Percentiles rank a stretch among this genome's conserved stretches.
Evolutionary conservation across 1,140 invertebrate genomes (phyloP).

Genomic region (Ctenoplectra terminalis): DNA sequence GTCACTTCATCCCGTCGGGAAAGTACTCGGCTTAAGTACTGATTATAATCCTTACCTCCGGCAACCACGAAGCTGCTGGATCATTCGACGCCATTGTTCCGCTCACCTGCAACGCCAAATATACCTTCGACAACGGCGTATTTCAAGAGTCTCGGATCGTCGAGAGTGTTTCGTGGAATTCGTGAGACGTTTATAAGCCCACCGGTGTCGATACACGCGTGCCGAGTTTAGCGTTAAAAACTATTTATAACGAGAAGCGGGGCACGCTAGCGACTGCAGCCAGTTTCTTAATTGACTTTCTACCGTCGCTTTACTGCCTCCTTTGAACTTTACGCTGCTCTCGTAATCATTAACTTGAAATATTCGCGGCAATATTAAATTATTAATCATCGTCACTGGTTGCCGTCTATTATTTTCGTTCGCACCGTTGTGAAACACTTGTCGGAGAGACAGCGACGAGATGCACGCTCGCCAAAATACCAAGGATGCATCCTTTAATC

Average conservation of each 20-base stretch:
- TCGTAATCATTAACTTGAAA: constrained; percentile 10
- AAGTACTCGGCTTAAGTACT: constrained; percentile 75
- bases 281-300: constrained; percentile 47
- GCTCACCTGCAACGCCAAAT: constrained; percentile 4
- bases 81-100: constrained; percentile 75
- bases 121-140: too few species aligned
- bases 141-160: not conserved
- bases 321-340: constrained; percentile 16
- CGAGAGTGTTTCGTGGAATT: constrained; percentile 17
- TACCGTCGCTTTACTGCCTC: not conserved
- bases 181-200: not conserved
- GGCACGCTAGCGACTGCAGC: not conserved
- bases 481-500: too few species aligned
- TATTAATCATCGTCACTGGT: constrained; percentile 31
- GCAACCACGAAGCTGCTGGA: constrained; percentile 69
- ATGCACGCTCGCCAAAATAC: not conserved
- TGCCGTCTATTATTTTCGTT: not conserved
- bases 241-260: constrained; percentile 43
- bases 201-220: constrained; percentile 2
- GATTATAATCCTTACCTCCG: constrained; percentile 73
- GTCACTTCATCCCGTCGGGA: constrained; percentile 54
- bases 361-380: constrained; percentile 27
- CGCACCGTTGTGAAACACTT: not conserved
- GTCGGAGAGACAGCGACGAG: not conserved
- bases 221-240: constrained; percentile 38